Evolutionary conservation across 2,888 invertebrate genomes (phyloP).

Genomic region (Metalampra italica): DNA sequence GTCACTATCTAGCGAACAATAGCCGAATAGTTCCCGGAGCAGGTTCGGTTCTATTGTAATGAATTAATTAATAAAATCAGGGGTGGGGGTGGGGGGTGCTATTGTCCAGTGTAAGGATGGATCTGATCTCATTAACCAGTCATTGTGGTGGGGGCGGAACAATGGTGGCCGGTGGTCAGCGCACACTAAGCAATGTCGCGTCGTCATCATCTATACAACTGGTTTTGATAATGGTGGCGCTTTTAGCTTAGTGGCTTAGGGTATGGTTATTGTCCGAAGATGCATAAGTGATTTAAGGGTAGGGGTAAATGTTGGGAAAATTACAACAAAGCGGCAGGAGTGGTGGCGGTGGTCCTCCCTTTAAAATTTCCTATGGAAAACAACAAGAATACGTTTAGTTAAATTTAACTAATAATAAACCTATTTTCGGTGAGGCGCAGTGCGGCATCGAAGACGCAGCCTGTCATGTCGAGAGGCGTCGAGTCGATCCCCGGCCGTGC

Average conservation of each 20-base stretch:
- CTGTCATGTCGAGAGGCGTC: too few relatives aligned
- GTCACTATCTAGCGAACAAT: slow-evolving; percentile 61
- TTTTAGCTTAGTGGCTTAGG: not conserved
- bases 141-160: slow-evolving; percentile 63
- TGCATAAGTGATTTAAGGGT: not conserved
- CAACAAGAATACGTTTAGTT: too few relatives aligned
- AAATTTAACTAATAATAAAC: too few relatives aligned
- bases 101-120: slow-evolving; percentile 68
- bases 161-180: slow-evolving; percentile 49
- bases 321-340: too few relatives aligned
- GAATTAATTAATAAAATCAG: slow-evolving; percentile 77
- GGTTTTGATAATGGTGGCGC: not conserved
- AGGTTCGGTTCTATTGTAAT: slow-evolving; percentile 73
- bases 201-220: slow-evolving; percentile 35
- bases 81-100: slow-evolving; percentile 34
- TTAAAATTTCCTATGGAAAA: too few relatives aligned
- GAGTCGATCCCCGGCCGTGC: too few relatives aligned
- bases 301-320: too few relatives aligned
- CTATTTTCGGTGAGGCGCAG: too few relatives aligned
- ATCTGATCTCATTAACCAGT: slow-evolving; percentile 77
- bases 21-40: slow-evolving; percentile 59
- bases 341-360: too few relatives aligned
- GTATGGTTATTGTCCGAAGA: not conserved
- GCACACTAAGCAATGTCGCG: slow-evolving; percentile 42
- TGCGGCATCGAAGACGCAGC: too few relatives aligned